A percentile compares a stretch with the other conserved stretches of the same genome.
These are phyloP conservation scores for Gorsachius goisagi DNA, from an alignment of 2,113 vertebrate genomes.

Conservation along the genomic window DNA sequence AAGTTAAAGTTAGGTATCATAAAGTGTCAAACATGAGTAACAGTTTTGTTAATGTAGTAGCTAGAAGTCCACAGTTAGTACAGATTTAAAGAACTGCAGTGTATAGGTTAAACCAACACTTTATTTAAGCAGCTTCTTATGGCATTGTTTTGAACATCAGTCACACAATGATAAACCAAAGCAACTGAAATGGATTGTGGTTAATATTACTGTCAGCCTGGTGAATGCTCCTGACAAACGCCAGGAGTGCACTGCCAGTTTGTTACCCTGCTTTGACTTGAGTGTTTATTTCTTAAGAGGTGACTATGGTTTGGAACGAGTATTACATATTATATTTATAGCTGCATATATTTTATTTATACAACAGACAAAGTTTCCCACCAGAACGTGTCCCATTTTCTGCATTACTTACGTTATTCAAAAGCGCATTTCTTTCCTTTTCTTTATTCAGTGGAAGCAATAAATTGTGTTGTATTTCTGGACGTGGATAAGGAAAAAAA, in stretches of 20 bases:
- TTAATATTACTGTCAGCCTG: conserved; percentile 77
- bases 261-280: conserved; percentile 49
- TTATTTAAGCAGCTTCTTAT: conserved; percentile 65
- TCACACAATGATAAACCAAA: conserved; percentile 74
- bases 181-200: conserved; percentile 73
- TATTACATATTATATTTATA: conserved; percentile 63
- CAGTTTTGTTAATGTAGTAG: not conserved
- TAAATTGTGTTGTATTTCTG: not conserved
- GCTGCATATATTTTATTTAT: conserved; percentile 59
- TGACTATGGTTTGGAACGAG: conserved; percentile 29
- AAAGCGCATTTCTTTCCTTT: not conserved
- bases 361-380: conserved; percentile 44
- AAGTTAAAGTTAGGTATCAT: not conserved
- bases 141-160: conserved; percentile 70
- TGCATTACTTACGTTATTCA: conserved; percentile 13
- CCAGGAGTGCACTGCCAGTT: conserved; percentile 64
- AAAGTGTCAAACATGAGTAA: not conserved
- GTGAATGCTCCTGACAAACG: conserved; percentile 58
- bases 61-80: not conserved
- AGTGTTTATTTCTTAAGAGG: conserved; percentile 67
- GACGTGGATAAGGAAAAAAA: not conserved
- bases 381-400: conserved; percentile 20
- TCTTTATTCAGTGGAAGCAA: not conserved
- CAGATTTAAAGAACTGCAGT: conserved; percentile 17
- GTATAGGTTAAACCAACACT: conserved; percentile 65